Conservation (phyloP, 2,113 vertebrate genomes). For the Dendrocopos noguchii region DNA sequence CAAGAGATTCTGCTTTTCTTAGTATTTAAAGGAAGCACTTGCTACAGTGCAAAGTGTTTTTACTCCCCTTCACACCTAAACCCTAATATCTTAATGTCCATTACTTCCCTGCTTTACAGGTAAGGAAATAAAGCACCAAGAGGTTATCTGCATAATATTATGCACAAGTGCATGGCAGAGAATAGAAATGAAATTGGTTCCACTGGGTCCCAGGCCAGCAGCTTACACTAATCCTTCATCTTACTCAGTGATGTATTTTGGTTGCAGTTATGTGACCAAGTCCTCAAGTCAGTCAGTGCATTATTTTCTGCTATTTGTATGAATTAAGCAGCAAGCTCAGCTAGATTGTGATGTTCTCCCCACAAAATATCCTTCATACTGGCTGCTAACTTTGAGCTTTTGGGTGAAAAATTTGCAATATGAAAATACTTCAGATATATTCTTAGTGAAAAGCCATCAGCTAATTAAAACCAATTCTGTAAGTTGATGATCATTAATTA, state of each 20-base stretch:
- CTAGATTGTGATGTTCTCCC: not conserved
- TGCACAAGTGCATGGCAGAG: not conserved
- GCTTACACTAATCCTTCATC: not conserved
- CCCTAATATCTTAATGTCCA: not conserved
- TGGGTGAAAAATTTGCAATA: not conserved
- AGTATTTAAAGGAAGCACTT: conserved; percentile 25
- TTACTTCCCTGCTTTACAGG: not conserved
- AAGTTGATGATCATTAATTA: conserved; percentile 29
- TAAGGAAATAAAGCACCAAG: not conserved
- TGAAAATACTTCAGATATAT: not conserved
- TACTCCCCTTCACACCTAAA: not conserved
- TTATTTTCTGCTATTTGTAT: not conserved
- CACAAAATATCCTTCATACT: not conserved
- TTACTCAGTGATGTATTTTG: not conserved
- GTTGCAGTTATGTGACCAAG: not conserved
- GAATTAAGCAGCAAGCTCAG: not conserved
- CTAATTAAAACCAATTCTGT: conserved; percentile 10
- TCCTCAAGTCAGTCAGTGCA: not conserved
- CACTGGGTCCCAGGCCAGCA: not conserved
- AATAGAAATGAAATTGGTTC: not conserved
- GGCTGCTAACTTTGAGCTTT: not conserved
- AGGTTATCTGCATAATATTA: not conserved
- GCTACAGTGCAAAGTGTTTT: no score
- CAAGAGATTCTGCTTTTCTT: not conserved
- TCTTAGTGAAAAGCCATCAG: conserved; percentile 13